Evolutionary conservation across 2,113 vertebrate species (phyloP), one percentile per base, ranked within the genome.

Genomic region (Laticauda laticaudata): DNA sequence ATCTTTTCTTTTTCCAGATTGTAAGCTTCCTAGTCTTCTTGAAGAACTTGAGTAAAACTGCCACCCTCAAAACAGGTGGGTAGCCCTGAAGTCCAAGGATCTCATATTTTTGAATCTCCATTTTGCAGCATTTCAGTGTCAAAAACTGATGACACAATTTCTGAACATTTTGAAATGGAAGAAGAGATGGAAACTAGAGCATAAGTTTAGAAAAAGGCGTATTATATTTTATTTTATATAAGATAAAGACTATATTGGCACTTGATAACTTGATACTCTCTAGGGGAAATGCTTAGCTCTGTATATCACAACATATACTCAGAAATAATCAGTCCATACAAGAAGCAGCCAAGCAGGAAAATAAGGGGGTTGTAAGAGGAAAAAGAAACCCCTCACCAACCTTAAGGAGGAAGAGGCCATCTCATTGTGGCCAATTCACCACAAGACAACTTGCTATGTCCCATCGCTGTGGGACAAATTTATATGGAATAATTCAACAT

Each of bases 1-100:
- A 51, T 92, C 39, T 96, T 91, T 51, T 89, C 5, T 7, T 87
- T 90, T 10, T 87, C 94, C 94, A 94, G 24, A 92, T 53, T 88
- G 43, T 12, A 34, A 1, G 93, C n/a, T 90, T 59, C n/a, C 64
- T 21, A 0, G 87, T 9, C 69, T 95, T 95, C 61, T 93, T 55
- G 92, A 91, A 89, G 94, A 93, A 45, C 3, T 90, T n/a, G 10
- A 85, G 90, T 93, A 94, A 26, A 94, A 23, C 55, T 29, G 90
- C 54, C 90, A 26, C 3, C 15, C 59, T 90, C n/a, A 53, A 51
- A 53, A 69, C 91, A 88, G 88, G 64, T 92, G 64, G 11, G 29
- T 69, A 34, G n/a, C n/a, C 14, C 5, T 69, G 12, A 34, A 69
- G 64, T n/a, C 14, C n/a, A 75, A 75, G 64, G n/a, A 34, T 18